These are phyloP conservation scores for Polyploca ridens DNA, from an alignment of 2,888 invertebrate genomes.

Conservation along the genomic window DNA sequence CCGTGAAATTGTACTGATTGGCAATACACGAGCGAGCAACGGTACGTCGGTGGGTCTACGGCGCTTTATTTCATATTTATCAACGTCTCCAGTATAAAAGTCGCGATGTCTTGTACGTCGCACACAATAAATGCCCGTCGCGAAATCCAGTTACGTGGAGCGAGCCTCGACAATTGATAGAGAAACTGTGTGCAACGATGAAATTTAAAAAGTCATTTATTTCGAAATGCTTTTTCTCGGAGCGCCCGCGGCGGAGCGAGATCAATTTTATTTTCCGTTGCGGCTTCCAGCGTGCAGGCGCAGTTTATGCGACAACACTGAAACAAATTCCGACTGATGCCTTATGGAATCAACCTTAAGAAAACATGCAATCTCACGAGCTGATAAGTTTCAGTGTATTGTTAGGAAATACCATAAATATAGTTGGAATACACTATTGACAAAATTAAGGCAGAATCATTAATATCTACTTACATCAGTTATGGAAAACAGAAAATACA, in stretches of 20 bases:
- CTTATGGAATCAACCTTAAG: constrained; percentile 10
- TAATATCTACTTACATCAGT: too few relatives aligned
- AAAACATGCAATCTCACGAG: background rate
- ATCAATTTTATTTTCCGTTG: constrained; percentile 83
- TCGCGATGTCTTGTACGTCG: constrained; percentile 73
- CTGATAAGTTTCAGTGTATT: too few relatives aligned
- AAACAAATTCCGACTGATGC: constrained; percentile 35
- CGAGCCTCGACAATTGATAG: constrained; percentile 83
- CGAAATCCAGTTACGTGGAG: constrained; percentile 79
- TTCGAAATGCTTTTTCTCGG: constrained; percentile 83
- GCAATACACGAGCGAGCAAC: constrained; percentile 50
- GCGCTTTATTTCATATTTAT: constrained; percentile 60
- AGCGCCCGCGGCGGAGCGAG: constrained; percentile 77
- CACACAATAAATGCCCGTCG: constrained; percentile 80
- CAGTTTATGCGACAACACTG: constrained; percentile 48
- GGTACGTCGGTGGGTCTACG: constrained; percentile 28
- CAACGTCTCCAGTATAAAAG: constrained; percentile 68
- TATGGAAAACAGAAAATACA: too few relatives aligned
- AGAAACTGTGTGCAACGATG: constrained; percentile 84
- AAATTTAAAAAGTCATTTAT: constrained; percentile 85
- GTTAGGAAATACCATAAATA: too few relatives aligned
- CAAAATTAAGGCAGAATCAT: too few relatives aligned
- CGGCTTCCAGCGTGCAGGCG: constrained; percentile 61
- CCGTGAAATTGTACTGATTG: constrained; percentile 51
- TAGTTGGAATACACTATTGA: too few relatives aligned